phyloP scores from a whole-genome alignment of 2,113 vertebrate species.

The Psettodes erumei region DNA sequence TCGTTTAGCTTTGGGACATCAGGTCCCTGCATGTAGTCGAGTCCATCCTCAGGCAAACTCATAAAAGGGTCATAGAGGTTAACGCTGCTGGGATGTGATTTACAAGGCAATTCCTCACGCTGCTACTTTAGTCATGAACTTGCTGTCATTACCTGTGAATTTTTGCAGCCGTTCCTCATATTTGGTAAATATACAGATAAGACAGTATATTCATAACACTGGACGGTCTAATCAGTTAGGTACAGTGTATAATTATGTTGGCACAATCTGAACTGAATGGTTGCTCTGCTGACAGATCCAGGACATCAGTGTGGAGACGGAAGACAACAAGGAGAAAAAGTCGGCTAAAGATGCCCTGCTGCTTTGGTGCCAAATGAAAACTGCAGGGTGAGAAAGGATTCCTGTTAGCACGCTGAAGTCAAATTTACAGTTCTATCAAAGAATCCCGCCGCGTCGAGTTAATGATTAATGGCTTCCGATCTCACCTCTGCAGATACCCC shows the following conservation, averaged over 20 bases:
- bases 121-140: background rate
- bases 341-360: constrained; percentile 95
- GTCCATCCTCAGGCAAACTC: constrained; percentile 24
- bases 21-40: constrained; percentile 34
- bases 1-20: constrained; percentile 9
- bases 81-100: background rate
- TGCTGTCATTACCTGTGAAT: background rate
- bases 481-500: constrained; percentile 85
- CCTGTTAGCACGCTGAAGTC: background rate
- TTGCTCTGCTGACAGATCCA: constrained; percentile 86
- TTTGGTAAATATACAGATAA: background rate
- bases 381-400: constrained; percentile 86
- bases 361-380: constrained; percentile 98
- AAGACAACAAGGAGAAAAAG: constrained; percentile 95
- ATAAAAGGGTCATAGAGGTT: constrained; percentile 2
- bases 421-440: background rate
- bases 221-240: background rate
- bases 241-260: background rate
- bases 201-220: background rate
- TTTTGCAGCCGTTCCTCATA: background rate
- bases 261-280: background rate
- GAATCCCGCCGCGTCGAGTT: constrained; percentile 15
- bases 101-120: constrained; percentile 1
- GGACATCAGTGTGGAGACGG: constrained; percentile 95
- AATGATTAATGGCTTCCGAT: constrained; percentile 67